phyloP scores from a whole-genome alignment of 2,113 vertebrate species.

The Butastur rufipennis region DNA sequence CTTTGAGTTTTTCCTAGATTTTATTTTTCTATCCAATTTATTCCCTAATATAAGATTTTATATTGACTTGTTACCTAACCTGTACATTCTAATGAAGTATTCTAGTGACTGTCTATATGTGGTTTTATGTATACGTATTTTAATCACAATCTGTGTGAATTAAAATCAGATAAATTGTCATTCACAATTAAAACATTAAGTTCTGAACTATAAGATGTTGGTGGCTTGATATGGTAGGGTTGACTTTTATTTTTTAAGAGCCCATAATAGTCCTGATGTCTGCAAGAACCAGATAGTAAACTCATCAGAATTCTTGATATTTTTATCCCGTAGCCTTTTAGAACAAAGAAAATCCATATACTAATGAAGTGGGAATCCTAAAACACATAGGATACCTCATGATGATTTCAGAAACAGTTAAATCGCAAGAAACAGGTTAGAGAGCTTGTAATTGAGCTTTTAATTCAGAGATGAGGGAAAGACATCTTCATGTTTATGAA shows the following conservation, averaged over 20 bases:
- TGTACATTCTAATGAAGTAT: background rate
- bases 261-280: background rate
- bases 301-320: background rate
- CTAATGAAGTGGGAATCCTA: background rate
- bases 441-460: background rate
- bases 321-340: background rate
- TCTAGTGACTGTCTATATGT: background rate
- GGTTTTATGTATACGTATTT: background rate
- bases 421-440: background rate
- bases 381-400: background rate
- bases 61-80: background rate
- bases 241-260: background rate
- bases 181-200: background rate
- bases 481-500: background rate
- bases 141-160: background rate
- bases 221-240: background rate
- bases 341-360: background rate
- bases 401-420: background rate
- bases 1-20: slow-evolving; percentile 1
- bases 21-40: background rate
- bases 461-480: background rate
- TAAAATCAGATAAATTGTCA: background rate
- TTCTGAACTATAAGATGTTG: background rate
- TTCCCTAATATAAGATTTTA: background rate
- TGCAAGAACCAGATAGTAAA: background rate